These are phyloP conservation scores for Mionectes olivaceus DNA, from an alignment of 2,797 vertebrate genomes.

Conservation along the genomic window DNA sequence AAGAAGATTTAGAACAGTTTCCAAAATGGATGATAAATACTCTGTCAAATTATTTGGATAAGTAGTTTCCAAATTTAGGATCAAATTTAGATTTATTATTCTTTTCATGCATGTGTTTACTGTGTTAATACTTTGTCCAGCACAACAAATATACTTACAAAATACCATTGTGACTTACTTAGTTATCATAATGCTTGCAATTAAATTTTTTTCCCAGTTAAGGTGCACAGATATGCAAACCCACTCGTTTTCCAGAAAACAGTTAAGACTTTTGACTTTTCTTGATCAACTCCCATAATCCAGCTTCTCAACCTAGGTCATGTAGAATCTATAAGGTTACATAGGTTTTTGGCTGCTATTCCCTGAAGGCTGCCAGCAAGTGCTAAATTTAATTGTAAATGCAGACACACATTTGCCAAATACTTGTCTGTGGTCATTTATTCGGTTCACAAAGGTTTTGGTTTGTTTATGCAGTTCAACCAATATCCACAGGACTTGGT, in stretches of 20 bases:
- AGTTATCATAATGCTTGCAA: neutral
- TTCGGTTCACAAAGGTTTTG: neutral
- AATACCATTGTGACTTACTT: neutral
- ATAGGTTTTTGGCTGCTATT: neutral
- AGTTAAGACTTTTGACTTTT: neutral
- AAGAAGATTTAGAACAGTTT: neutral
- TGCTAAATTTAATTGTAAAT: neutral
- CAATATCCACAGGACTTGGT: neutral
- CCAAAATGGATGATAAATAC: neutral
- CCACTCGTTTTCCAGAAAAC: neutral
- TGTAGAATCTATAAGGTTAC: neutral
- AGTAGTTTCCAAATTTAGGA: neutral
- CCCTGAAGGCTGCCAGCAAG: neutral
- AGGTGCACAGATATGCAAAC: neutral
- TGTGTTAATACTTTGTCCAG: neutral
- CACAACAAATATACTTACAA: neutral
- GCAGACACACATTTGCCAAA: neutral
- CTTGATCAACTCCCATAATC: neutral
- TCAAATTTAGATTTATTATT: neutral
- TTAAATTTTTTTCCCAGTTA: neutral
- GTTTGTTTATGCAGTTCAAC: neutral
- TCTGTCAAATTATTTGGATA: neutral
- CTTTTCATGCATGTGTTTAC: neutral
- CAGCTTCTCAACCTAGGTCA: neutral
- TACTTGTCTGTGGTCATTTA: neutral